Percentiles rank a stretch among this genome's conserved stretches.
These are phyloP conservation scores for Xiphorhynchus erythropygius DNA, from an alignment of 2,797 vertebrate genomes.

Conservation along the genomic window DNA sequence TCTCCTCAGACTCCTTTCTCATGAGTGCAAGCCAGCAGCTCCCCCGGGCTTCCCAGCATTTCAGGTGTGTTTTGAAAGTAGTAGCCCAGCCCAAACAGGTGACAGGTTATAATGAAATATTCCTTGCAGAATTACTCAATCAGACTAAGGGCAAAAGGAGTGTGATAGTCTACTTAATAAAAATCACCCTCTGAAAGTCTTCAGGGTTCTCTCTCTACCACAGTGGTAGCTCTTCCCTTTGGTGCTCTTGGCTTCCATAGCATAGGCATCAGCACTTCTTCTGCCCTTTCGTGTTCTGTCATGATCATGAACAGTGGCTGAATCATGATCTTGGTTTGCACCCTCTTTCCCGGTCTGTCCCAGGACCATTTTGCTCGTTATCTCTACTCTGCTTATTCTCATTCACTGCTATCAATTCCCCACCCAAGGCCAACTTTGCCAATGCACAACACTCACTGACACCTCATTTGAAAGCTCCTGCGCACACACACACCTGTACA, in stretches of 20 bases:
- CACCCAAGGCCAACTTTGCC: background rate
- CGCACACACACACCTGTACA: background rate
- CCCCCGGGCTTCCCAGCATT: background rate
- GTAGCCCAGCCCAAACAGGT: background rate
- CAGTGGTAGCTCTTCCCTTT: background rate
- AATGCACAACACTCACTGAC: background rate
- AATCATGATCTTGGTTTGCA: background rate
- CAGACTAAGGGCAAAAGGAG: background rate
- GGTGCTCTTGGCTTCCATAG: background rate
- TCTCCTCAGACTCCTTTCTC: background rate
- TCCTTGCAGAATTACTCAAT: background rate
- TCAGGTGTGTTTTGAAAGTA: background rate
- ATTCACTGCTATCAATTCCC: background rate
- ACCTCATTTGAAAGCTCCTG: background rate
- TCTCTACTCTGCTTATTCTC: background rate
- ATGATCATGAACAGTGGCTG: background rate
- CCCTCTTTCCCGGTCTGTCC: background rate
- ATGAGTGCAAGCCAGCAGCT: fast-evolving
- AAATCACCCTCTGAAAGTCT: background rate
- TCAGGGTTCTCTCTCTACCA: background rate
- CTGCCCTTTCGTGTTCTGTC: background rate
- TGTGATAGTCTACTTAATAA: background rate
- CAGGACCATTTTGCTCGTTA: background rate
- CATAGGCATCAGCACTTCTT: background rate
- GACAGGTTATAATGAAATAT: background rate